Base-by-base conservation (phyloP, 1,140 invertebrate genomes). In the Brachionus calyciflorus region DNA sequence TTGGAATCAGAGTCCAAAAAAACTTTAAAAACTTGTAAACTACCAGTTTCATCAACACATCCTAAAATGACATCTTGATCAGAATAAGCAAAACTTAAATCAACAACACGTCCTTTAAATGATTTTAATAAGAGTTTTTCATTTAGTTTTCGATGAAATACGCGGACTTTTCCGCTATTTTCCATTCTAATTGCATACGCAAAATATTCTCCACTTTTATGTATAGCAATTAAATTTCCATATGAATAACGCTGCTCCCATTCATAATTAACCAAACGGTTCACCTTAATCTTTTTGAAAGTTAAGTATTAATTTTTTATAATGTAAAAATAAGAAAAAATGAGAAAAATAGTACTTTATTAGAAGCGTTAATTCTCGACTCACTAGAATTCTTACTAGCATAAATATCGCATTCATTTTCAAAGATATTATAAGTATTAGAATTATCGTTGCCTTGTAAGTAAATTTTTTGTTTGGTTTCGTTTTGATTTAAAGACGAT, bases 181-280 rank as follows among this genome's bases (percentile, higher is more conserved):
- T 88, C 90, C 28, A 88, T 89, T 83, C 86, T 82, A 81, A 80
- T 78, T 80, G 81, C 81, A 87, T 95, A 97, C 0, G 93, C 93
- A 79, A 94, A 86, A 83, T 91, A 92, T 81, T 91, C 90, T 78
- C 91, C 91, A 82, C 89, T 89, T 78, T 90, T 89, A 85, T 96
- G 93, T 55, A 93, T 90, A 41, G 93, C 92, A n/a, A 96, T 87
- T 24, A 96, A 83, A 80, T 93, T 91, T 1, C 93, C 93, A 7
- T 88, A 87, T 80, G 93, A 92, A 82, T 91, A 91, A 80, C 90
- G 89, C 28, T 90, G 88, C 81, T 96, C 93, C 93, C 94, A 96
- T 77, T 91, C 90, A 82, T 92, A 96, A 80, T 96, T 92, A 10
- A 95, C 93, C 55, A 95, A 88, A 83, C 91, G 93, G 80, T 90